Evolutionary conservation across 2,113 vertebrate genomes (phyloP), one percentile per base, ranked within the genome.

Genomic region (Alligator sinensis): DNA sequence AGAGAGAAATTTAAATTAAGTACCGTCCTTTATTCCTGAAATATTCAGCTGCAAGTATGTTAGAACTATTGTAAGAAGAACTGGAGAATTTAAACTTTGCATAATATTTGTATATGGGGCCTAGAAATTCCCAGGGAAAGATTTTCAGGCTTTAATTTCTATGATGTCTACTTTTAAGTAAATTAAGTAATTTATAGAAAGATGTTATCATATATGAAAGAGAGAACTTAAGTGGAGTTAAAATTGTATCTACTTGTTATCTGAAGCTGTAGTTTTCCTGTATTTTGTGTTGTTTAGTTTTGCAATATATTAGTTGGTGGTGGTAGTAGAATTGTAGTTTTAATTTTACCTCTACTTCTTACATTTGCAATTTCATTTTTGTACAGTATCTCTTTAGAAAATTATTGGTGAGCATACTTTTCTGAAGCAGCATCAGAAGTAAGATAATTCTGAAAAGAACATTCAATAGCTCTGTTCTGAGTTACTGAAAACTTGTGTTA

Each of bases 221-320:
- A 47, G 47, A 47, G 8, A 47, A 47, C 47, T 47, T 47, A 47
- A 47, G 47, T 72, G 22, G 9, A 0, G 6, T 55, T 47, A 7
- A 54, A 80, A 72, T 90, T 77, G 34, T 90, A 83, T 85, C 58
- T 78, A 64, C 74, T 91, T 95, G 77, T 38, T 91, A 54, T n/a
- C 38, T 68, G 38, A 25, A 58, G 30, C 90, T 74, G 66, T 75
- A 91, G 58, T 72, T 84, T 91, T 80, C 60, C 30, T 89, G 28
- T 92, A 38, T 88, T 84, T 59, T 87, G 1, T 85, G 19, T 84
- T 79, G 74, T 60, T 24, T 76, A 86, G 1, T 78, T 94, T 86
- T 84, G 82, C 58, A 90, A 80, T 92, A 24, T 85, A 77, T 92
- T 93, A 94, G 86, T 94, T 47, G 47, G 47, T 47, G 47, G 47